These are phyloP conservation scores for Dioctria linearis DNA, from an alignment of 2,888 invertebrate genomes.

Conservation along the genomic window DNA sequence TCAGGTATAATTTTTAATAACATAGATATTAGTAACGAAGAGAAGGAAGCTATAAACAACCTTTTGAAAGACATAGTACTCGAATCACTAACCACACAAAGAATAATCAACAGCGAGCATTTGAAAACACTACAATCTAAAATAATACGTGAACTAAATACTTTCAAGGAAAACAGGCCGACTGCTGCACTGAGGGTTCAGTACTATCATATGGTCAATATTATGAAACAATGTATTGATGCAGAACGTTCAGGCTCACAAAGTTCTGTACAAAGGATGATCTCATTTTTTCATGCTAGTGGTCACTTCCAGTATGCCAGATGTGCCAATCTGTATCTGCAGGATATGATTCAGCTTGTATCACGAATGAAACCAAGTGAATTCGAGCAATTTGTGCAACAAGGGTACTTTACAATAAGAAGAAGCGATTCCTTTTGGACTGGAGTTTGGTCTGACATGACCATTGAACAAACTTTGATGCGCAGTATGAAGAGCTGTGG, in stretches of 20 bases:
- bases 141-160: no score
- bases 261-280: constrained; percentile 61
- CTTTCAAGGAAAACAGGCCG: no score
- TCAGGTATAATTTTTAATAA: constrained; percentile 10
- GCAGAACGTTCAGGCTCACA: constrained; percentile 9
- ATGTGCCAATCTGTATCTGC: constrained; percentile 65
- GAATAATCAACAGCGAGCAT: no score
- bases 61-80: no score
- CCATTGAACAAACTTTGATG: constrained; percentile 65
- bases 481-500: constrained; percentile 58
- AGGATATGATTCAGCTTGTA: constrained; percentile 64
- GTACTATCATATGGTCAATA: constrained; percentile 61
- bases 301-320: constrained; percentile 67
- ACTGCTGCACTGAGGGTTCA: constrained; percentile 32
- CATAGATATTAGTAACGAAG: background rate
- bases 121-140: no score
- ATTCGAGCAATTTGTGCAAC: constrained; percentile 22
- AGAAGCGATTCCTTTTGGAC: constrained; percentile 60
- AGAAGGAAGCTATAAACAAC: no score
- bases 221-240: constrained; percentile 54
- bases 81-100: no score
- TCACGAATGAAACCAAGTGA: background rate
- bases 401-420: constrained; percentile 14
- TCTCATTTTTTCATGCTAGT: constrained; percentile 66
- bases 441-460: constrained; percentile 63